Percentiles rank a stretch among this genome's conserved stretches.
These are phyloP conservation scores for Sphecodes monilicornis DNA, from an alignment of 2,888 invertebrate genomes.

Conservation along the genomic window DNA sequence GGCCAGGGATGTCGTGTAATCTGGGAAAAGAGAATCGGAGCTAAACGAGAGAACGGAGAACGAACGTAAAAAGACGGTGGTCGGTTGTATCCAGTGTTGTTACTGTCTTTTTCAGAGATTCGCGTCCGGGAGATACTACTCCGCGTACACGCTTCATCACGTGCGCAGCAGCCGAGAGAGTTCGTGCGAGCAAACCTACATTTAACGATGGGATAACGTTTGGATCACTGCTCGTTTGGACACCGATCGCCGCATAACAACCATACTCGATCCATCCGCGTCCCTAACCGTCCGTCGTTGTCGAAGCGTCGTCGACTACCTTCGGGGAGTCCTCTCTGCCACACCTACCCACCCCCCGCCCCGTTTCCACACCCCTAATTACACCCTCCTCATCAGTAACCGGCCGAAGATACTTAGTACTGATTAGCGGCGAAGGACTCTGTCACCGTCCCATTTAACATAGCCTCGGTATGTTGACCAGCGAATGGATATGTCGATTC, in stretches of 20 bases:
- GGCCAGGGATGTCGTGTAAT: not conserved
- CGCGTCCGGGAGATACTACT: conserved; percentile 92
- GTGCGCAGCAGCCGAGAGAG: conserved; percentile 91
- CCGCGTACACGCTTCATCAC: conserved; percentile 91
- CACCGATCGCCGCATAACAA: conserved; percentile 32
- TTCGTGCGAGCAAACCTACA: conserved; percentile 94
- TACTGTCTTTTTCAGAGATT: conserved; percentile 89
- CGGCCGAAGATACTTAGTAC: conserved; percentile 59
- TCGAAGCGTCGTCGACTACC: conserved; percentile 40
- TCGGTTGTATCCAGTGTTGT: conserved; percentile 59
- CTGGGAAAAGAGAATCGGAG: not conserved
- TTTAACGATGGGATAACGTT: conserved; percentile 86
- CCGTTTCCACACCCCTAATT: not conserved
- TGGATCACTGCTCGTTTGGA: conserved; percentile 61
- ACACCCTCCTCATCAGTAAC: conserved; percentile 20
- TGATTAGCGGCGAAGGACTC: conserved; percentile 58
- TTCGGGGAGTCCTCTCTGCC: conserved; percentile 26
- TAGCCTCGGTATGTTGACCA: conserved; percentile 69
- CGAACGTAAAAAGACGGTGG: not conserved
- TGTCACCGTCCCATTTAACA: conserved; percentile 55
- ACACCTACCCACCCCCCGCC: conserved; percentile 8
- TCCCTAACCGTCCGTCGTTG: conserved; percentile 24
- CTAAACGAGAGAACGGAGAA: not conserved
- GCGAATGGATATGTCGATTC: conserved; percentile 61
- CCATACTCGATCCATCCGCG: conserved; percentile 12